Base-by-base conservation (phyloP, 1,140 invertebrate genomes). In the Drosophila chauvacae region DNA sequence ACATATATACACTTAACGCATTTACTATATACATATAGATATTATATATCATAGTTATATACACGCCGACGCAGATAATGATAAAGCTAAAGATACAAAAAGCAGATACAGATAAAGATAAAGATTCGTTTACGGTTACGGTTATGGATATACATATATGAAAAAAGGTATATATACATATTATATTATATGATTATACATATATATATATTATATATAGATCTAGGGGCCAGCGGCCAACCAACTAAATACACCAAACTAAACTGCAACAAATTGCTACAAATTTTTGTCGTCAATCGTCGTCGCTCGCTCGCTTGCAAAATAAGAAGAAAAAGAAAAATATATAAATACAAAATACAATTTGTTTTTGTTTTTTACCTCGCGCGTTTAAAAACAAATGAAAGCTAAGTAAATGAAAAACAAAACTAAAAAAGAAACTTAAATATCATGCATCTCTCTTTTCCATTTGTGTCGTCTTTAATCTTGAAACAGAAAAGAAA, bases 201-300 rank as follows among this genome's bases (percentile, higher is more conserved):
- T n/a, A n/a, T 66, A 58, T 64, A 60, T 14, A 63, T 55, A 80
- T 68, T 33, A 74, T 20, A 69, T 86, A 79, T 73, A 75, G 51
- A 39, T 23, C 41, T 79, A 83, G 72, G 77, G 84, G 84, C 84
- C 80, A 45, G 57, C 61, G 76, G 83, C 84, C 84, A 84, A 84
- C 57, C 56, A 86, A 88, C 84, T 88, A 87, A 65, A 84, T 71
- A 87, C 84, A 88, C 80, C 84, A 87, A 87, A 87, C 83, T 87
- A 87, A 87, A 87, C 51, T 87, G 83, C 83, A 86, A 87, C 83
- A 87, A 87, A 87, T 87, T 87, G 83, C 80, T 87, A 87, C 83
- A 87, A 87, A 87, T 87, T 87, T 81, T 84, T 86, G 51, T 83
- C 76, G 75, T 77, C 64, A 77, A 77, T 77, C 74, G 69, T 71